Evolutionary conservation across 2,888 invertebrate species (phyloP), one percentile per base, ranked within the genome.

Genomic region (Stenolophus ochropezus): DNA sequence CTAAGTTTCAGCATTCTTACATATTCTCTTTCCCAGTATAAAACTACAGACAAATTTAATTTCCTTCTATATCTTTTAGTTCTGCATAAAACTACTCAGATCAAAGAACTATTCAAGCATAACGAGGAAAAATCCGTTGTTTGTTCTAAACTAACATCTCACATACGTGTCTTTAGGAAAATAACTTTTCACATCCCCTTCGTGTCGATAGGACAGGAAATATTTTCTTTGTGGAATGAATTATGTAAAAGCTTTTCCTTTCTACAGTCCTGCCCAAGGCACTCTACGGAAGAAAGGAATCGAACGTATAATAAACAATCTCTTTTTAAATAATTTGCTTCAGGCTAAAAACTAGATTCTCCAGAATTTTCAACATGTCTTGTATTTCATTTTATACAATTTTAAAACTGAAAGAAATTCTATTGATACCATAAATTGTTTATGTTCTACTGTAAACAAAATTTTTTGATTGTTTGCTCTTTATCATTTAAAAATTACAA

Each of bases 241-340:
- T 56, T 56, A 56, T 56, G 56, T 56, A 56, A 21, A 56, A 56
- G 56, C 8, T 56, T 53, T 56, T 11, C 20, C 20, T 21, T 56
- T 56, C 56, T 5, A 21, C 8, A 11, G 20, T 14, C 6, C n/a
- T n/a, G 56, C 56, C 4, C 56, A 3, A 56, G 56, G 21, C n/a
- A n/a, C n/a, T n/a, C n/a, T n/a, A n/a, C n/a, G n/a, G n/a, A n/a
- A n/a, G n/a, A n/a, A n/a, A n/a, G n/a, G n/a, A n/a, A n/a, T n/a
- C n/a, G n/a, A n/a, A n/a, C n/a, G n/a, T n/a, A n/a, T n/a, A n/a
- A n/a, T n/a, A n/a, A n/a, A n/a, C n/a, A n/a, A n/a, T n/a, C n/a
- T n/a, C n/a, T n/a, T n/a, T n/a, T n/a, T n/a, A n/a, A n/a, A n/a
- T n/a, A n/a, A n/a, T n/a, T n/a, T n/a, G n/a, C n/a, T n/a, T n/a